These are phyloP conservation scores for Myripristis murdjan DNA, from an alignment of 2,797 vertebrate species.

Conservation along the genomic window DNA sequence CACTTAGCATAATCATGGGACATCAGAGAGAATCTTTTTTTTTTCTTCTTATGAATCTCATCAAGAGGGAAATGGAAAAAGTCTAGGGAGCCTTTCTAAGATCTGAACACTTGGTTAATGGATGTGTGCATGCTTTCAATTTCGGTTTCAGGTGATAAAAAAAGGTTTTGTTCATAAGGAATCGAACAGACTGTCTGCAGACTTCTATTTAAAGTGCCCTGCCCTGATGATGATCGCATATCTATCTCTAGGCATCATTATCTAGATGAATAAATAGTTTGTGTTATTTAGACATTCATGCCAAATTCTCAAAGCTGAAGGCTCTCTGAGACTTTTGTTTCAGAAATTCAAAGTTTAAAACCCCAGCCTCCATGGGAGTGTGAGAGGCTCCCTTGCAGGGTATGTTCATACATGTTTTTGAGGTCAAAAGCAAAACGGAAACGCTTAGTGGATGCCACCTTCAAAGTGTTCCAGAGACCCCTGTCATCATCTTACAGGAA, in stretches of 20 bases:
- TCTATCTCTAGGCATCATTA: no score
- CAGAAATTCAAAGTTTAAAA: background rate
- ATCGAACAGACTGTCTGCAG: background rate
- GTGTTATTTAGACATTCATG: background rate
- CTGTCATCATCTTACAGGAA: conserved; percentile 6
- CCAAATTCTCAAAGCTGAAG: background rate
- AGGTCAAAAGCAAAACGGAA: conserved; percentile 11
- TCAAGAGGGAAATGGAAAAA: conserved; percentile 17
- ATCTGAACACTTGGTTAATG: conserved; percentile 35
- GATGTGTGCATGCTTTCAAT: conserved; percentile 34
- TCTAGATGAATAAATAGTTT: no score
- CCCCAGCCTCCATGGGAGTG: background rate
- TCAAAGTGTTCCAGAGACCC: conserved; percentile 10
- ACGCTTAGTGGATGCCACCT: background rate
- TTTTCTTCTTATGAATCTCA: conserved; percentile 1
- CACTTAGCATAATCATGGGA: conserved; percentile 52
- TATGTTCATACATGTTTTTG: background rate
- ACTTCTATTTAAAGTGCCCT: conserved; percentile 28
- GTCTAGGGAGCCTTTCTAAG: conserved; percentile 1
- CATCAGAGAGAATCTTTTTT: conserved; percentile 26
- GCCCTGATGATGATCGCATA: background rate
- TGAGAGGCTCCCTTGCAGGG: background rate
- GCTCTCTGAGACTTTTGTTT: background rate
- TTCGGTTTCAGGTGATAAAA: conserved; percentile 15
- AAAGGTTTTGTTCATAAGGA: conserved; percentile 30